Evolutionary conservation across 2,888 invertebrate species (phyloP), one percentile per base, ranked within the genome.

Genomic region (Aphodius granarius): DNA sequence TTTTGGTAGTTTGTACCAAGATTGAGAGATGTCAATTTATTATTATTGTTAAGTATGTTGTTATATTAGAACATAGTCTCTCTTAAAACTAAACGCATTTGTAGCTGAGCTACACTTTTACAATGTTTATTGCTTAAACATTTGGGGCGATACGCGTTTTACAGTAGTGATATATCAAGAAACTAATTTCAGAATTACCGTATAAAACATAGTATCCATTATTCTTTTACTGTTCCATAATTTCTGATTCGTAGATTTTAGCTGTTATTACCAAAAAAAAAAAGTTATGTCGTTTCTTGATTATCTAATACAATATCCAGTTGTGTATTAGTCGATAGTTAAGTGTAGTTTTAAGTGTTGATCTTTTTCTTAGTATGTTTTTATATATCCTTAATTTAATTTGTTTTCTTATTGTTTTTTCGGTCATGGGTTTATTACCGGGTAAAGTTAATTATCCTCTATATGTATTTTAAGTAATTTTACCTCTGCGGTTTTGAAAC

Each of bases 291-390:
- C 20, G 63, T 62, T 72, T 62, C 62, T 72, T 68, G 73, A 23
- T 72, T 68, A 68, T 62, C 70, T 74, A 74, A 74, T 74, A 74
- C 21, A 64, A 21, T 63, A 63, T 66, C 62, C 64, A 62, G 64
- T 64, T 43, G n/a, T 72, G 73, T 76, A 66, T 65, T 73, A 76
- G 75, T 76, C 43, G 43, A n/a, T 43, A 43, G 43, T 43, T 43
- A 73, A 73, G 73, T 73, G 76, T 77, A 78, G 77, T 78, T 78
- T 78, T 78, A 78, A 78, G 77, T 78, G 78, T 78, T 78, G 78
- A 78, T 78, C 65, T 71, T 64, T 66, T 23, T 71, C 65, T 71
- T 72, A 65, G 22, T 73, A 63, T 68, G 72, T 75, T 75, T 75
- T 72, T 75, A 75, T 75, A 72, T 66, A 68, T 72, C 72, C 72